These are phyloP conservation scores for Vireo griseus DNA, from an alignment of 2,797 vertebrate genomes.

Conservation along the genomic window DNA sequence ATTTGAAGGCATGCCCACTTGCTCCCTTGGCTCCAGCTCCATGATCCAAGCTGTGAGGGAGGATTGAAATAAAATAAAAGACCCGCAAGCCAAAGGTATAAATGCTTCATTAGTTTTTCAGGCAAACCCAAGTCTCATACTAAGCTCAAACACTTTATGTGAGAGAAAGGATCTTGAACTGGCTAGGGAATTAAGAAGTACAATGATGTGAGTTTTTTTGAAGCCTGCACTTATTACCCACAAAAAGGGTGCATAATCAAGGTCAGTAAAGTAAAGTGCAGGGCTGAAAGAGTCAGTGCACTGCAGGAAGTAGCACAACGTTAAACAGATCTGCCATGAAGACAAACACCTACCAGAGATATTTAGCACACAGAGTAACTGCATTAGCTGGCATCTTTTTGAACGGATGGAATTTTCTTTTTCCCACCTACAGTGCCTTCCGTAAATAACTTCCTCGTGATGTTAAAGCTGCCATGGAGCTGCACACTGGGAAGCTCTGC, in stretches of 20 bases:
- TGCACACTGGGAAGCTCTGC: background rate
- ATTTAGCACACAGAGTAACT: background rate
- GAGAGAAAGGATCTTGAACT: background rate
- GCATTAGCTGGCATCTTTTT: background rate
- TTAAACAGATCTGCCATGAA: background rate
- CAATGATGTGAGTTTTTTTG: background rate
- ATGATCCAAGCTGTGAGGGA: background rate
- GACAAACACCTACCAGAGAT: background rate
- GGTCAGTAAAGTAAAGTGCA: background rate
- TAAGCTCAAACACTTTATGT: background rate
- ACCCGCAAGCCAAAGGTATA: background rate
- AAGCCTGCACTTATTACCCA: background rate
- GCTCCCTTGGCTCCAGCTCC: background rate
- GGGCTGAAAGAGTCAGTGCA: background rate
- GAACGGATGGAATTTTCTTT: background rate
- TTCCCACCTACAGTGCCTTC: slow-evolving; percentile 15
- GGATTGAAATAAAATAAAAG: slow-evolving; percentile 2
- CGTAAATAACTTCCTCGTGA: slow-evolving; percentile 18
- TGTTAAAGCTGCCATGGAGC: background rate
- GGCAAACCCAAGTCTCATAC: background rate
- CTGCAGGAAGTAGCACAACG: background rate
- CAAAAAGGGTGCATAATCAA: background rate
- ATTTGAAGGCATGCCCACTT: background rate
- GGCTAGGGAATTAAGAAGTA: background rate
- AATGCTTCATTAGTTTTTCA: slow-evolving; percentile 21